phyloP scores from a whole-genome alignment of 2,113 vertebrate genomes.

The Centropus unirufus region DNA sequence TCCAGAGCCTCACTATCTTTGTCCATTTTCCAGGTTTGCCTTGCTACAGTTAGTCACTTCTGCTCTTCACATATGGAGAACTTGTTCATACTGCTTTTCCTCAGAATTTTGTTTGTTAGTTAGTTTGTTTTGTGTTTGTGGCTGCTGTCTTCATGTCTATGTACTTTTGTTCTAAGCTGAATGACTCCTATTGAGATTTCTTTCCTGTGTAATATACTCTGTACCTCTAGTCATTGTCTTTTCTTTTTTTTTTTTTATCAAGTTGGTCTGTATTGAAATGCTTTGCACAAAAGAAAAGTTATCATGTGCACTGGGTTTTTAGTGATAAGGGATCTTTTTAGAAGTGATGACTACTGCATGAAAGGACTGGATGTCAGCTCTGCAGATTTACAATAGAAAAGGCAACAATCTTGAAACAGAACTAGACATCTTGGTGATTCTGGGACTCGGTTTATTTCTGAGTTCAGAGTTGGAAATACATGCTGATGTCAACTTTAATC shows the following conservation, averaged over 20 bases:
- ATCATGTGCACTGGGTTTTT: too few relatives aligned
- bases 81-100: background rate
- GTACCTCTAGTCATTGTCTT: background rate
- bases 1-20: background rate
- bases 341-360: background rate
- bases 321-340: background rate
- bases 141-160: background rate
- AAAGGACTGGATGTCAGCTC: background rate
- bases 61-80: background rate
- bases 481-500: background rate
- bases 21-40: background rate
- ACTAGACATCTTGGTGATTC: background rate
- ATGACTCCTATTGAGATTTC: background rate
- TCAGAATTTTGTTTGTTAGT: background rate
- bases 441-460: background rate
- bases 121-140: background rate
- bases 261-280: background rate
- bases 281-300: background rate
- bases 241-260: background rate
- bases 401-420: background rate
- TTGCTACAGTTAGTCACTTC: background rate
- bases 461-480: background rate
- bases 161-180: background rate
- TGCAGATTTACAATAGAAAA: background rate
- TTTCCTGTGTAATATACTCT: background rate